Conservation (phyloP, 2,888 invertebrate species). For the Mylabris sibirica region DNA sequence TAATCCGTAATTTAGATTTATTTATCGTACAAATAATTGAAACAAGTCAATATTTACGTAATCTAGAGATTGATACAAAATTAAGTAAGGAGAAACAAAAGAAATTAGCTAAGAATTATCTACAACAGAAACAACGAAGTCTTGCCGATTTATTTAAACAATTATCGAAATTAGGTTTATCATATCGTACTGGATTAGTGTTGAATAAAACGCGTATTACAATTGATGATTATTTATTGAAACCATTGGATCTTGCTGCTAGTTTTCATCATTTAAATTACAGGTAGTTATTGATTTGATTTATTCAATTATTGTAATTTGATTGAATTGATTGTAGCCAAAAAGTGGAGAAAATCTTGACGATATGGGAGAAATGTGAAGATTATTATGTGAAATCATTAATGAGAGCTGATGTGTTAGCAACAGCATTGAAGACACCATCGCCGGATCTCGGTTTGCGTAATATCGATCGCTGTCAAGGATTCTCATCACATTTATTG, state of each 20-base stretch:
- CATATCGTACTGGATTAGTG: conserved; percentile 80
- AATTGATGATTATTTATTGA: conserved; percentile 69
- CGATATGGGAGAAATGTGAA: conserved; percentile 77
- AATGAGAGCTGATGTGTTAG: conserved; percentile 72
- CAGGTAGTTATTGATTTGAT: conserved; percentile 45
- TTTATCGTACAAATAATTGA: conserved; percentile 73
- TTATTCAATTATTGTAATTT: not conserved
- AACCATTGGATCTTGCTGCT: conserved; percentile 74
- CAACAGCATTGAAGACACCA: conserved; percentile 70
- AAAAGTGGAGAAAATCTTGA: conserved; percentile 61
- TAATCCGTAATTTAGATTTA: conserved; percentile 71
- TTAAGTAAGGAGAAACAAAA: conserved; percentile 77
- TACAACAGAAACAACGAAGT: conserved; percentile 85
- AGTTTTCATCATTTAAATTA: conserved; percentile 65
- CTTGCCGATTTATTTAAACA: conserved; percentile 86
- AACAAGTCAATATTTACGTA: conserved; percentile 72
- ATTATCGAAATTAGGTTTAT: conserved; percentile 77
- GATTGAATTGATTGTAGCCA: conserved; percentile 55
- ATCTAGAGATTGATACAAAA: conserved; percentile 68
- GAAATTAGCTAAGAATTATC: conserved; percentile 79
- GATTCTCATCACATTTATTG: conserved; percentile 82
- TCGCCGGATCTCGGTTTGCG: conserved; percentile 81
- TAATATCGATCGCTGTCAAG: conserved; percentile 85
- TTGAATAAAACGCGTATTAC: conserved; percentile 65
- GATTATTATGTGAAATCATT: conserved; percentile 77